A percentile compares a stretch with the other conserved stretches of the same genome.
phyloP scores from a whole-genome alignment of 2,888 invertebrate species.

The Rhagonycha fulva region DNA sequence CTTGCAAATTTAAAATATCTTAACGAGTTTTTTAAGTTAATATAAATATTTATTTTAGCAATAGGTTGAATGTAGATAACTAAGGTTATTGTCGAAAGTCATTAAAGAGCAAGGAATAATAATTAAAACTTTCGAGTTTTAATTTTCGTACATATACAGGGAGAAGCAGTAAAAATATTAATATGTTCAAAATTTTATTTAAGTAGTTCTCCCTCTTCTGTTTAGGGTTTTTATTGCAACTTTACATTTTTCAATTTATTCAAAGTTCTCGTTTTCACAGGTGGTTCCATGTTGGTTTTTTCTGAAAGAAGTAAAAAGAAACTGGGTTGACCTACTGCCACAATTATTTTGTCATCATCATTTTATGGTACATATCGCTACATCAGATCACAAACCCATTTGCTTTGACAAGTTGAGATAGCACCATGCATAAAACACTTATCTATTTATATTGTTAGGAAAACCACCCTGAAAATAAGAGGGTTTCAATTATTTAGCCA shows the following conservation, averaged over 20 bases:
- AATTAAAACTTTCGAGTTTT: background rate
- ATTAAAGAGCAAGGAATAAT: background rate
- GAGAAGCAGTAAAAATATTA: background rate
- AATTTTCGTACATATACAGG: background rate
- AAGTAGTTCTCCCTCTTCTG: background rate
- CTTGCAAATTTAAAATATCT: background rate
- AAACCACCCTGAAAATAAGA: no score
- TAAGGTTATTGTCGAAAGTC: background rate
- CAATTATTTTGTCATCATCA: background rate
- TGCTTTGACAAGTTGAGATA: background rate
- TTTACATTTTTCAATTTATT: no score
- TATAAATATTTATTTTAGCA: background rate
- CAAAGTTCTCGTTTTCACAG: no score
- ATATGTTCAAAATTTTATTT: no score
- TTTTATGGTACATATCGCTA: background rate
- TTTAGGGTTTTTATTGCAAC: no score
- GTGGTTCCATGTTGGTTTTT: no score
- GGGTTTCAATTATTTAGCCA: no score
- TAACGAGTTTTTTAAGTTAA: background rate
- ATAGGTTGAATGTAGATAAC: background rate
- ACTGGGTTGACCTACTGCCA: background rate
- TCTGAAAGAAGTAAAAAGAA: background rate
- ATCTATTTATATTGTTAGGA: no score
- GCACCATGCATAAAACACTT: no score
- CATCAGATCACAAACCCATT: background rate